phyloP scores from a whole-genome alignment of 2,797 vertebrate species.

The Argyrosomus regius region DNA sequence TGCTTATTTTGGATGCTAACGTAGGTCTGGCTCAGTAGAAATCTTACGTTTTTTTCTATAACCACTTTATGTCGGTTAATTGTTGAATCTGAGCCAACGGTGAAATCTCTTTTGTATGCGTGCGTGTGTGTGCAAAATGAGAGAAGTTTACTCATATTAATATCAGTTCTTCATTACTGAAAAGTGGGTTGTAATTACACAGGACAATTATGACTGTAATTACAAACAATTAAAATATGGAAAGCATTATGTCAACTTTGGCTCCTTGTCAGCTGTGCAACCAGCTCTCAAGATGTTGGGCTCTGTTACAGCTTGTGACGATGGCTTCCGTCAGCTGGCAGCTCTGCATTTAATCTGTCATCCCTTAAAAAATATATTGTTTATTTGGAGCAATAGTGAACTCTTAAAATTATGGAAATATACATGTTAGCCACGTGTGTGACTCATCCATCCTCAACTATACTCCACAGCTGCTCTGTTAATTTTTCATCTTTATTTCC shows the following conservation, averaged over 20 bases:
- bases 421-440: neutral
- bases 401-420: neutral
- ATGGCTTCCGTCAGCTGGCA: slow-evolving; percentile 2
- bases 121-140: neutral
- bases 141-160: neutral
- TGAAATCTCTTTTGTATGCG: neutral
- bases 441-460: neutral
- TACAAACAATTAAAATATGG: slow-evolving; percentile 36
- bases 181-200: slow-evolving; percentile 16
- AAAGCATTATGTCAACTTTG: slow-evolving; percentile 12
- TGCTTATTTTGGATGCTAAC: slow-evolving; percentile 10
- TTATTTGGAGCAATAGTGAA: neutral
- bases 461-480: neutral
- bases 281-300: slow-evolving; percentile 4
- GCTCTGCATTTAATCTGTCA: neutral
- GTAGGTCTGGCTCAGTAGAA: neutral
- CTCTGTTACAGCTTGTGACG: neutral
- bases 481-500: neutral
- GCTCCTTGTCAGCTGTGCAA: neutral
- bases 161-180: slow-evolving; percentile 2
- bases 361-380: neutral
- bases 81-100: neutral
- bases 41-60: neutral
- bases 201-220: slow-evolving; percentile 17
- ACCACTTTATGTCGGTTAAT: neutral